Percentiles rank a stretch among this genome's conserved stretches.
These are phyloP conservation scores for Parus major DNA, from an alignment of 2,113 vertebrate species.

Conservation along the genomic window DNA sequence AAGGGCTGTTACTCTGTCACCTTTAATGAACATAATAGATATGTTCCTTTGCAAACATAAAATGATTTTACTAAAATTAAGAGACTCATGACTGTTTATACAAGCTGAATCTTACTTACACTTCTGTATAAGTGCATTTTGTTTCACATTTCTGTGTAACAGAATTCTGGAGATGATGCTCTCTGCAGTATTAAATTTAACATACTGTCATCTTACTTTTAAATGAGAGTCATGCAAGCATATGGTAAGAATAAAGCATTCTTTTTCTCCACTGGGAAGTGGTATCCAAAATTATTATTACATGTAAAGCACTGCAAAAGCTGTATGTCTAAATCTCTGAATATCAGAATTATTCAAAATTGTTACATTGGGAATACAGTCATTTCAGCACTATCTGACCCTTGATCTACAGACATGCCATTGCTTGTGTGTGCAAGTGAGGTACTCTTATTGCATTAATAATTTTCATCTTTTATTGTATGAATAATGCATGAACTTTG, in stretches of 20 bases:
- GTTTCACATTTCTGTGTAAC: not conserved
- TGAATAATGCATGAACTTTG: not conserved
- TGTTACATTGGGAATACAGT: not conserved
- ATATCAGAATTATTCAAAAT: not conserved
- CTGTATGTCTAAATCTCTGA: not conserved
- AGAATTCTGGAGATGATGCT: not conserved
- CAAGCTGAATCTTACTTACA: not conserved
- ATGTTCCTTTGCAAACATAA: not conserved
- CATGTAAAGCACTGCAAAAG: not conserved
- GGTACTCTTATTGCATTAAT: not conserved
- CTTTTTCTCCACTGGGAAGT: not conserved
- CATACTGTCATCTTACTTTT: not conserved
- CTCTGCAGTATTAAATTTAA: not conserved
- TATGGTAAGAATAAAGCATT: not conserved
- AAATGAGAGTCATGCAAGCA: not conserved
- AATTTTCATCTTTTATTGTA: not conserved
- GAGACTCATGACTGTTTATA: not conserved
- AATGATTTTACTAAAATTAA: not conserved
- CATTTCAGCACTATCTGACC: not conserved
- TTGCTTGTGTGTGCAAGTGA: not conserved
- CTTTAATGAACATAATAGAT: constrained; percentile 12
- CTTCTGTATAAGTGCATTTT: not conserved
- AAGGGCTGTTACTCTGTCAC: not conserved
- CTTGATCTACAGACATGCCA: not conserved
- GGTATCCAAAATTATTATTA: not conserved